These are phyloP conservation scores for Mola mola DNA, from an alignment of 2,113 vertebrate genomes.

Conservation along the genomic window DNA sequence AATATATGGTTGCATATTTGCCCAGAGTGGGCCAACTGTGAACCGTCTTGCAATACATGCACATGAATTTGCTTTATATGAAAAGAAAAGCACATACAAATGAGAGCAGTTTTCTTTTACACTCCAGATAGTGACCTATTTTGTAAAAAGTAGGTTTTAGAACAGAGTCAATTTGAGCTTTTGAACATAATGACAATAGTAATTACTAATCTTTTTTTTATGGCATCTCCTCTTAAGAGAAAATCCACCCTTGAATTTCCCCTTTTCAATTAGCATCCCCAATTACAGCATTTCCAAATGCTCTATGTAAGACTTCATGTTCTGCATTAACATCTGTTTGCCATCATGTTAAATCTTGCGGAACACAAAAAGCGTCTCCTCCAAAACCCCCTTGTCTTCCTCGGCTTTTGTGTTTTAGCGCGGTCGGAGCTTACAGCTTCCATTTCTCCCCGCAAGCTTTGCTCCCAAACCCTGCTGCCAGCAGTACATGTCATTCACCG, in stretches of 20 bases:
- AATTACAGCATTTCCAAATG: conserved; percentile 59
- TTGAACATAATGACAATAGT: conserved; percentile 45
- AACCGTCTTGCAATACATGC: conserved; percentile 42
- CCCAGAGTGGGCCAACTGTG: conserved; percentile 9
- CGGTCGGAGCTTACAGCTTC: conserved; percentile 46
- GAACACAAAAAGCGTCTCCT: conserved; percentile 45
- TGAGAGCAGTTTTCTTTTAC: conserved; percentile 40
- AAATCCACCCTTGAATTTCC: conserved; percentile 17
- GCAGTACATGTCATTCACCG: conserved; percentile 65
- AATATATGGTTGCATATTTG: conserved; percentile 63
- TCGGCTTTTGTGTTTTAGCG: conserved; percentile 61
- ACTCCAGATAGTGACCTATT: conserved; percentile 60
- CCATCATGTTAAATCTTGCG: conserved; percentile 49
- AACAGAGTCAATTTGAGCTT: conserved; percentile 33
- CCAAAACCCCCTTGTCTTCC: conserved; percentile 54
- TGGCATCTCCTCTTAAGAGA: conserved; percentile 18
- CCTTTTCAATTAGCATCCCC: conserved; percentile 45
- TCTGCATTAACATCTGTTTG: conserved; percentile 50
- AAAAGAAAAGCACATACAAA: conserved; percentile 48
- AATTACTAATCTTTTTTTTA: conserved; percentile 28
- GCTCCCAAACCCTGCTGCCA: conserved; percentile 58
- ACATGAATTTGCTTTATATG: conserved; percentile 47
- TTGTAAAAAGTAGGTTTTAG: conserved; percentile 34
- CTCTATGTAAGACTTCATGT: conserved; percentile 51
- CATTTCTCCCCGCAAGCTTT: conserved; percentile 56